phyloP scores from a whole-genome alignment of 2,113 vertebrate genomes.

The Ctenomys sociabilis region DNA sequence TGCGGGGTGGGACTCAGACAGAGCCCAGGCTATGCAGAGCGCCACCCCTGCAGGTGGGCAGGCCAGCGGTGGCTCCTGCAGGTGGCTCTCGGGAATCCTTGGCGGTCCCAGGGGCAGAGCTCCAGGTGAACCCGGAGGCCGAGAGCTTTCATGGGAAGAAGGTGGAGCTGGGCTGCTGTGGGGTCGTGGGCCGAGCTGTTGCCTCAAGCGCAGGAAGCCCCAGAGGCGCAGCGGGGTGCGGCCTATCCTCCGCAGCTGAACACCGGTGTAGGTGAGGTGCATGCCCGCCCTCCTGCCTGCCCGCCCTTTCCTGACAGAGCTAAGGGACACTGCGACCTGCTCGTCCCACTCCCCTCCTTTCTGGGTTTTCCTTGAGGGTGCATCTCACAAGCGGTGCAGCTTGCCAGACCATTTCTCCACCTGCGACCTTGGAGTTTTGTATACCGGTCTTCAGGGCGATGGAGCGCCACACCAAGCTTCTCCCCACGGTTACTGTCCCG shows the following conservation, averaged over 20 bases:
- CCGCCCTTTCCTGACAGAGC: rapidly evolving
- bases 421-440: neutral
- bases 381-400: neutral
- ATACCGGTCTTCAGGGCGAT: neutral
- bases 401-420: neutral
- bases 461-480: neutral
- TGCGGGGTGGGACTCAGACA: neutral
- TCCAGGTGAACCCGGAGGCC: neutral
- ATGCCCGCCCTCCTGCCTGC: rapidly evolving
- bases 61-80: neutral
- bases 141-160: rapidly evolving
- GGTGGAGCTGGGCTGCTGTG: neutral
- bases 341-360: rapidly evolving
- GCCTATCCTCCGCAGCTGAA: neutral
- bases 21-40: neutral
- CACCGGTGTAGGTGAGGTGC: neutral
- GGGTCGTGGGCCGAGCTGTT: neutral
- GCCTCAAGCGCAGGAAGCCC: neutral
- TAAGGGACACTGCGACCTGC: neutral
- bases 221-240: neutral
- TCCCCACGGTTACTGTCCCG: neutral
- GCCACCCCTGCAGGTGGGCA: neutral
- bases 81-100: neutral
- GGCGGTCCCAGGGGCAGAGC: neutral
- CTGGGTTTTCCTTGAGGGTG: neutral